phyloP scores from a whole-genome alignment of 2,888 invertebrate genomes.

The Andrena marginata region DNA sequence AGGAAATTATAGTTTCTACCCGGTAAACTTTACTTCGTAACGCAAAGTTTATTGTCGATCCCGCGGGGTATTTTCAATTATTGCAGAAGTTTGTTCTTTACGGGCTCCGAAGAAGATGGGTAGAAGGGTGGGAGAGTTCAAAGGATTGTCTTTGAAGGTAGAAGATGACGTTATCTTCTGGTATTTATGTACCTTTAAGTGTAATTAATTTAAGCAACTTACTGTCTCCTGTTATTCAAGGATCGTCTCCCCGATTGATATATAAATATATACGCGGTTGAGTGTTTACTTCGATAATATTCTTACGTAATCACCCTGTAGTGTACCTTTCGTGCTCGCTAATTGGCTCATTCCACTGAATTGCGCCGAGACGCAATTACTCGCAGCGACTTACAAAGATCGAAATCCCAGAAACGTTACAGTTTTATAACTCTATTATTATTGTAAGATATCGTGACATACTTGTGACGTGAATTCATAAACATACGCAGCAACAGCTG shows the following conservation, averaged over 20 bases:
- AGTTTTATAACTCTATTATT: too few species aligned
- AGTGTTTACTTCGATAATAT: too few species aligned
- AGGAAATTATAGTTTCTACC: not conserved
- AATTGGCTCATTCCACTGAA: not conserved
- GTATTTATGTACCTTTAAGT: not conserved
- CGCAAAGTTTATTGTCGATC: not conserved
- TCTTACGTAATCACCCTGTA: not conserved
- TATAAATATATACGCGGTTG: too few species aligned
- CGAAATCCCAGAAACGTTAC: too few species aligned
- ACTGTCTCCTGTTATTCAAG: not conserved
- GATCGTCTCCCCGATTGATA: too few species aligned
- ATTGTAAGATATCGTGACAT: too few species aligned
- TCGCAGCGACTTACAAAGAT: too few species aligned
- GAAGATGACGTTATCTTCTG: not conserved
- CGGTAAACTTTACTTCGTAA: not conserved
- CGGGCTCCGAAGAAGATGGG: not conserved
- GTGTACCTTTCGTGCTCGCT: too few species aligned
- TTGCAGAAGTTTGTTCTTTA: not conserved
- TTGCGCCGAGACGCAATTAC: not conserved
- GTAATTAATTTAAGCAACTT: not conserved
- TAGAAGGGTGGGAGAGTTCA: not conserved
- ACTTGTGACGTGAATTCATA: too few species aligned
- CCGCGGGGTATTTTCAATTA: not conserved
- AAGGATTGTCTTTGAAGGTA: not conserved
- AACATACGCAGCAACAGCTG: too few species aligned